Base-by-base conservation (phyloP, 2,797 vertebrate genomes). In the Schizothorax lantsangensis region DNA sequence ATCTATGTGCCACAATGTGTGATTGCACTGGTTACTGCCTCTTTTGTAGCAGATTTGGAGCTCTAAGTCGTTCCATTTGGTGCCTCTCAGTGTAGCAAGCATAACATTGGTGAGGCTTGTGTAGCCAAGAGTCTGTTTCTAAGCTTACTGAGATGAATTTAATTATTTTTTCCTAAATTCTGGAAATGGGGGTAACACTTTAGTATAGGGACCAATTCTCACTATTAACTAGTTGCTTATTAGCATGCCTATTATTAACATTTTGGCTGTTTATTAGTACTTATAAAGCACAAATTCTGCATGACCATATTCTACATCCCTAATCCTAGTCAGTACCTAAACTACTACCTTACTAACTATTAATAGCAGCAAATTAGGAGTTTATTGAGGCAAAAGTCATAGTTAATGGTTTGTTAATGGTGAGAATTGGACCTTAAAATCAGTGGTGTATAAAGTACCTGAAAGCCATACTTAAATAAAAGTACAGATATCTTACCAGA, bases 11-110 rank as follows among this genome's bases (percentile, higher is more conserved):
- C 79, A 74, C 85, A 86, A 74, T 81, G 69, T 75, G 79, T 66
- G 57, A 81, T 81, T 81, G 85, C 79, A 23, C 66, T 86, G 85
- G 69, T 81, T 86, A 86, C 40, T 83, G 87, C 49, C 66, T 88
- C 71, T 78, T 88, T 77, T 84, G 75, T 81, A 30, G 36, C 68
- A 73, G 43, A 71, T 80, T 71, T 81, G 47, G 38, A 84, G 71
- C 57, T 69, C 47, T 78, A 52, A 66, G 23, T 66, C n/a, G 11
- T 40, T 57, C 62, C 57, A 78, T 26, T 73, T 77, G 45, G 69
- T 81, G 69, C n/a, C 45, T 69, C 12, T 54, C 26, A 30, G 30
- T 40, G 79, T 30, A 73, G 57, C 54, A 75, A 72, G 52, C 2
- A 12, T 64, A n/a, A n/a, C 52, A 62, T 43, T 71, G 75, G 21